A percentile compares a stretch with the other conserved stretches of the same genome.
Evolutionary conservation across 2,888 invertebrate genomes (phyloP).

Genomic region (Rosalia funebris): DNA sequence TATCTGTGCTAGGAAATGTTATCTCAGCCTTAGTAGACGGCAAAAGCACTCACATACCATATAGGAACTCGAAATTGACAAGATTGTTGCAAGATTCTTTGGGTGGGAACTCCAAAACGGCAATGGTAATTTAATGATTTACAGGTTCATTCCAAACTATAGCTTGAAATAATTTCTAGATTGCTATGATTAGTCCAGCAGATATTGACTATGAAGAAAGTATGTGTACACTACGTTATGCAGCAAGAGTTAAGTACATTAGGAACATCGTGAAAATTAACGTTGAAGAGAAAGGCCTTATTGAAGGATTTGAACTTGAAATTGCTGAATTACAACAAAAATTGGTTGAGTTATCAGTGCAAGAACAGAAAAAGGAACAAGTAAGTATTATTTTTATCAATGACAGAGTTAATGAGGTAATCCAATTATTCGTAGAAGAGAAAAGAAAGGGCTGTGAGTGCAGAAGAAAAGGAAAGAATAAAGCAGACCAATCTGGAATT

Average conservation of each 20-base stretch:
- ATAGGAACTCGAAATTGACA: constrained; percentile 97
- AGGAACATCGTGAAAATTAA: constrained; percentile 96
- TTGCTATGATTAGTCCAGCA: constrained; percentile 97
- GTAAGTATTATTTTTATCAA: background rate
- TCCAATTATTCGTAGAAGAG: constrained; percentile 41
- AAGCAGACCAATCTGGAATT: constrained; percentile 58
- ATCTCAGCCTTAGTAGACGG: constrained; percentile 98
- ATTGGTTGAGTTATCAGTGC: constrained; percentile 51
- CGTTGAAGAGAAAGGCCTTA: constrained; percentile 95
- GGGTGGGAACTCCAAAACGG: constrained; percentile 95
- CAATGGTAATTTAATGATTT: constrained; percentile 85
- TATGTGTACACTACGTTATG: constrained; percentile 95
- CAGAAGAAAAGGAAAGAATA: constrained; percentile 53
- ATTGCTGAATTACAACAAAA: constrained; percentile 84
- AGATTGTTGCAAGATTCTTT: constrained; percentile 94
- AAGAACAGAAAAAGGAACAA: constrained; percentile 52
- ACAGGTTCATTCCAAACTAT: no score
- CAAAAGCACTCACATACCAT: constrained; percentile 96
- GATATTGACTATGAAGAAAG: constrained; percentile 97
- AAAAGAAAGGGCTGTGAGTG: constrained; percentile 45
- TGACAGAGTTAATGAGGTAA: no score
- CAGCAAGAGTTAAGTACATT: constrained; percentile 97
- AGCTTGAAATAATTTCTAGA: no score
- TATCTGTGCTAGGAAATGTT: constrained; percentile 97
- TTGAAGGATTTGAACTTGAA: constrained; percentile 95